A percentile compares a stretch with the other conserved stretches of the same genome.
Evolutionary conservation across 2,797 vertebrate species (phyloP).

Genomic region (Alauda arvensis): DNA sequence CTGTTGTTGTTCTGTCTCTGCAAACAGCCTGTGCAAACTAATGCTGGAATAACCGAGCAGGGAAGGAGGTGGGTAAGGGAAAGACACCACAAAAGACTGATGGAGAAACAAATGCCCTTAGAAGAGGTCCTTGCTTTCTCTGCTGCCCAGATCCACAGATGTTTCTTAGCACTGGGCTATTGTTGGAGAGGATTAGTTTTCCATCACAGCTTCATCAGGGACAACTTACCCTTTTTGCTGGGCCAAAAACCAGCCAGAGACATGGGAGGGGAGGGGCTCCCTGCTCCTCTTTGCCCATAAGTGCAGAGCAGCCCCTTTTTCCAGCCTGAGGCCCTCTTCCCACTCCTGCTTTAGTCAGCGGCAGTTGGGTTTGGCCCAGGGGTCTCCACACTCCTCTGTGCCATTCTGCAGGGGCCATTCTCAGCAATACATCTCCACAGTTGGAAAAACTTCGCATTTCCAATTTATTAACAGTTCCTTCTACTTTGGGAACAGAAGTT

Average conservation of each 20-base stretch:
- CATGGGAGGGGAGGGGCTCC: rapidly evolving
- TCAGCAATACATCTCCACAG: not conserved
- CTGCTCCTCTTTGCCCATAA: not conserved
- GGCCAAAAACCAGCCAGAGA: not conserved
- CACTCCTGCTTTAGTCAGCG: rapidly evolving
- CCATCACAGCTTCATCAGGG: constrained; percentile 22
- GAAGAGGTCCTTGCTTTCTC: not conserved
- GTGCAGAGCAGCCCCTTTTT: not conserved
- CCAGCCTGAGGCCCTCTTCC: not conserved
- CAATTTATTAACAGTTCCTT: not conserved
- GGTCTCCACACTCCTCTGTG: rapidly evolving
- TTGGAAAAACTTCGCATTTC: not conserved
- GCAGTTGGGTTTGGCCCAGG: not conserved
- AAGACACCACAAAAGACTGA: not conserved
- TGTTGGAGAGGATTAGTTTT: constrained; percentile 28
- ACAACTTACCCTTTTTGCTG: not conserved
- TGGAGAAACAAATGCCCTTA: not conserved
- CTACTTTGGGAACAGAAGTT: not conserved
- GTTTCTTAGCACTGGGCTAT: constrained; percentile 9
- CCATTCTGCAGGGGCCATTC: not conserved
- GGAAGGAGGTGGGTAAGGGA: not conserved
- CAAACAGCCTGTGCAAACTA: not conserved
- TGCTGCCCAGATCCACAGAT: not conserved
- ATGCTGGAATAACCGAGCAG: not conserved
- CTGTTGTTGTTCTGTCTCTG: not conserved